Conservation (phyloP, 1,140 invertebrate species). For the Antheraea mylitta region DNA sequence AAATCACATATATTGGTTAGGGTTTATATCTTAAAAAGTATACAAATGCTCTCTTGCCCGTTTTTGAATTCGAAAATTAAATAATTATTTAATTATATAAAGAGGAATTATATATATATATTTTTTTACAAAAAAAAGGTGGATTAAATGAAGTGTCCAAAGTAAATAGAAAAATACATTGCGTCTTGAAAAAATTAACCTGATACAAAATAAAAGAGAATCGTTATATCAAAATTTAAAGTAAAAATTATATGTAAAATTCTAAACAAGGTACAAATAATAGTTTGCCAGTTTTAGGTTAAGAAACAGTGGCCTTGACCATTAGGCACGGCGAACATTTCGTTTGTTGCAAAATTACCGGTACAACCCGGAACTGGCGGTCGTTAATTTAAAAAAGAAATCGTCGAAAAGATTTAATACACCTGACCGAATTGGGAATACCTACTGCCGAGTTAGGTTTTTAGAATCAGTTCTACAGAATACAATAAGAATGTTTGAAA, state of each 20-base stretch:
- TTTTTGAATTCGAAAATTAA: too few species aligned
- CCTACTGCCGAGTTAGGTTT: neutral
- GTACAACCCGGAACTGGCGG: neutral
- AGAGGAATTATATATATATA: too few species aligned
- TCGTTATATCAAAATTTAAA: too few species aligned
- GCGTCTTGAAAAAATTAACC: too few species aligned
- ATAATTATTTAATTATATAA: too few species aligned
- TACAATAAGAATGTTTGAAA: neutral
- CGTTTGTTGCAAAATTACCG: neutral
- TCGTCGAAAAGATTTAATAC: neutral
- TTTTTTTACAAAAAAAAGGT: too few species aligned
- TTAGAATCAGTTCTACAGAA: neutral
- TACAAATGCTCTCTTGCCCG: too few species aligned
- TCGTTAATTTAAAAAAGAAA: constrained; percentile 3
- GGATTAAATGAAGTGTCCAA: too few species aligned
- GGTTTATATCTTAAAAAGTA: too few species aligned
- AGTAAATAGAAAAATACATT: too few species aligned
- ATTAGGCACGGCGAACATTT: neutral
- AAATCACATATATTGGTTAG: too few species aligned
- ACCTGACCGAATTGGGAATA: neutral
- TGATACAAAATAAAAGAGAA: too few species aligned
- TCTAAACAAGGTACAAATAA: neutral
- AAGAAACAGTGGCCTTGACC: constrained; percentile 1
- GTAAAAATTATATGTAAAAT: neutral
- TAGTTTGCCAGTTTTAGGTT: neutral